Base-by-base conservation (phyloP, 2,888 invertebrate species). In the Coremacera marginata region DNA sequence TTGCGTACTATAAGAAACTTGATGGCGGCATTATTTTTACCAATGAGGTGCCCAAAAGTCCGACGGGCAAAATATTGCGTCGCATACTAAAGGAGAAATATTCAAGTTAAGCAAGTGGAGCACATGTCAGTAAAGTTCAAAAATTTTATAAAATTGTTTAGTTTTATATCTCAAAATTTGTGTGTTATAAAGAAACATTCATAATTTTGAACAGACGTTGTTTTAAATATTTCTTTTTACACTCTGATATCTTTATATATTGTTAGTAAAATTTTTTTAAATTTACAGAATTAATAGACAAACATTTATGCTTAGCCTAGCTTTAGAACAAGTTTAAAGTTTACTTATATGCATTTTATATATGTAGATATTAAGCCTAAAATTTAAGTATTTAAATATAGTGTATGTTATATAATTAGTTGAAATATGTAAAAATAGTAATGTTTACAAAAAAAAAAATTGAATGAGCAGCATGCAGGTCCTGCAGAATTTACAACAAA, bases 21-120 rank as follows among this genome's bases (percentile, higher is more conserved):
- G 90, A 91, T 84, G 92, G 92, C n/a, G 92, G 94, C 52, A 91
- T 96, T 5, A 88, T 90, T 27, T 92, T 95, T 81, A 87, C 94
- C n/a, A 90, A 92, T 0, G 89, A 88, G 72, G 93, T 96, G 83
- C 96, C 96, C 0, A 95, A 95, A 88, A 94, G 92, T 85, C 90
- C 93, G 0, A 92, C 95, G 0, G 96, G 96, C 0, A 96, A 96
- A 88, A 95, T 96, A 82, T 88, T 96, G 75, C 91, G 95, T 77
- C 91, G 91, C 81, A 88, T 91, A 57, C 86, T 94, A 52, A 90
- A 90, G 83, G 89, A 89, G 78, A 84, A 88, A 83, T 88, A 85
- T 83, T 86, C 86, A 77, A 85, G 85, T 80, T 87, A 83, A 81
- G 74, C 51, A 2, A 11, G 60, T 49, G 34, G 19, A 44, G 49